A percentile compares a stretch with the other conserved stretches of the same genome.
These are phyloP conservation scores for Python bivittatus DNA, from an alignment of 2,113 vertebrate species.

Conservation along the genomic window DNA sequence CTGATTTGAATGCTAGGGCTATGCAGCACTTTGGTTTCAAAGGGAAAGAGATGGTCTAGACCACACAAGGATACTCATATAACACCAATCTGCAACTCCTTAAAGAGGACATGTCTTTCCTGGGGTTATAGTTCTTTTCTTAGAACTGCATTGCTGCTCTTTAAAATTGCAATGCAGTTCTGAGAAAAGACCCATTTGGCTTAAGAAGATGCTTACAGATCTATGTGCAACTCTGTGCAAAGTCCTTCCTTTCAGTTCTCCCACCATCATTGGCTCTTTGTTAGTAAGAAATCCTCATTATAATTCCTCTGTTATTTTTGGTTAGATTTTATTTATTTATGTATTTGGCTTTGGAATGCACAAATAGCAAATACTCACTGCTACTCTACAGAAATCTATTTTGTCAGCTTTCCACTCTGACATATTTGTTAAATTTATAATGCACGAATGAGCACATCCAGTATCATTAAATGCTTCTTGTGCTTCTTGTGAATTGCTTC, in stretches of 20 bases:
- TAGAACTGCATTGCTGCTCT: too few relatives aligned
- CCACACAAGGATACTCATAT: neutral
- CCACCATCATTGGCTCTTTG: neutral
- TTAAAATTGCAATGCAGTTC: neutral
- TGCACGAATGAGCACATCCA: neutral
- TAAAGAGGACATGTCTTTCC: neutral
- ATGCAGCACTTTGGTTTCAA: too few relatives aligned
- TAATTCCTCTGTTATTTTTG: neutral
- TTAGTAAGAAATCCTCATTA: neutral
- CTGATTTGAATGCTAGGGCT: neutral
- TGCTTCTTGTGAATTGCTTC: too few relatives aligned
- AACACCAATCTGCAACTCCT: neutral
- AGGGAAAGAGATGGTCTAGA: too few relatives aligned
- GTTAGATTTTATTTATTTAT: neutral
- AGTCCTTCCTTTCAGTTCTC: neutral
- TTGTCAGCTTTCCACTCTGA: neutral
- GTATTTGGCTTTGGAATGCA: neutral
- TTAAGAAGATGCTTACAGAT: neutral
- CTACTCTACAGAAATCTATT: neutral
- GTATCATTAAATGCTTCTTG: slow-evolving; percentile 1
- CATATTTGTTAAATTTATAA: neutral
- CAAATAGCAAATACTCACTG: neutral
- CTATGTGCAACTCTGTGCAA: neutral
- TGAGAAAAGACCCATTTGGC: neutral
- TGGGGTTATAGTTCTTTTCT: too few relatives aligned